Base-by-base conservation (phyloP, 2,113 vertebrate genomes). In the Brachyhypopomus gauderio region DNA sequence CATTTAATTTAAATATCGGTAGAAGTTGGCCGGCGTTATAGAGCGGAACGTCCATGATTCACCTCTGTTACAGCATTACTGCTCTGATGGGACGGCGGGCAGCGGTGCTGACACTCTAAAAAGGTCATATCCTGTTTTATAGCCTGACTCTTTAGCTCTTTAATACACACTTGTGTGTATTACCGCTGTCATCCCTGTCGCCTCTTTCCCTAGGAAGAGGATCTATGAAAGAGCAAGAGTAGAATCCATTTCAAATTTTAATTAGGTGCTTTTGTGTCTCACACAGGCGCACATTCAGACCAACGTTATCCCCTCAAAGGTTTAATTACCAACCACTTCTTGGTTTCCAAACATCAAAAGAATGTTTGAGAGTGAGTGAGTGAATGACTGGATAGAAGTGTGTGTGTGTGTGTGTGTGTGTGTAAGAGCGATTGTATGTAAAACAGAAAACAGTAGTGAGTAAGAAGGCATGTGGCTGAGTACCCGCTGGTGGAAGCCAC, bases 261-360 rank as follows among this genome's bases (percentile, higher is more conserved):
- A 93, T 93, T 92, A 89, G 86, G 78, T 85, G 86, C 89, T 88
- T 93, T 93, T 91, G 90, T 90, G 81, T 83, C 84, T 85, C 82
- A 84, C 89, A 90, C 87, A 90, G 89, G 88, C 89, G 88, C 88
- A 90, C 85, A 88, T 91, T 91, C 89, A 89, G 87, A 84, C 87
- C 84, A 75, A 86, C 89, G 83, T 91, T 90, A 92, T 92, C 89
- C 90, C 89, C 90, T 92, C 90, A 91, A 79, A 89, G 88, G 88
- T 93, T 93, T 92, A 93, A 92, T 92, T 92, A 93, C 91, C 89
- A 89, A 88, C 87, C 79, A 87, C 89, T 84, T 90, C 88, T 92
- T 89, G 90, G 88, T 90, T 90, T 92, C 86, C 83, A 77, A 86
- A 88, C 90, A 90, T 93, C 89, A 91, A 91, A 92, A 89, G 86